A percentile compares a stretch with the other conserved stretches of the same genome.
These are phyloP conservation scores for Caenorhabditis becei DNA, from an alignment of 2,888 invertebrate species.

Conservation along the genomic window DNA sequence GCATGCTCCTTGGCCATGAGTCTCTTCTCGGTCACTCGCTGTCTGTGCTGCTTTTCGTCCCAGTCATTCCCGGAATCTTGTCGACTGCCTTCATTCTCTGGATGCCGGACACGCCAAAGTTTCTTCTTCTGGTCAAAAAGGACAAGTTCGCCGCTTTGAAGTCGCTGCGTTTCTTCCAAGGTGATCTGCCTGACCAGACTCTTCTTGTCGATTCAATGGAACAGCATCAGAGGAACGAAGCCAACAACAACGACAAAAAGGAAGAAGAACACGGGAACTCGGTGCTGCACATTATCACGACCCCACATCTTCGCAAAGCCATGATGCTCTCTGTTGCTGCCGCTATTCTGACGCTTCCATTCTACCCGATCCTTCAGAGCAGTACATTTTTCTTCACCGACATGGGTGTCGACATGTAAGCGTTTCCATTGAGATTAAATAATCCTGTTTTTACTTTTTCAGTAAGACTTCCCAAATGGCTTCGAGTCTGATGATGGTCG, in stretches of 20 bases:
- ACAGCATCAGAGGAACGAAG: conserved; percentile 49
- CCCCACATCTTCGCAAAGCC: conserved; percentile 73
- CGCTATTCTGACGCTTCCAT: conserved; percentile 74
- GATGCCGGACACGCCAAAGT: conserved; percentile 80
- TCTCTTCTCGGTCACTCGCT: conserved; percentile 75
- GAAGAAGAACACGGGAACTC: conserved; percentile 25
- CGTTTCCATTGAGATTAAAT: not conserved
- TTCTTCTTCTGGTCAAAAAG: conserved; percentile 65
- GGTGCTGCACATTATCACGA: conserved; percentile 65
- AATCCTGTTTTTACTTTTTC: conserved; percentile 15
- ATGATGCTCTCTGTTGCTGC: conserved; percentile 73
- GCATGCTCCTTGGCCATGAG: conserved; percentile 78
- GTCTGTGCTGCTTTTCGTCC: conserved; percentile 74
- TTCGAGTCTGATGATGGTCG: conserved; percentile 76
- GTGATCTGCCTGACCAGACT: conserved; percentile 53
- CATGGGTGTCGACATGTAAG: conserved; percentile 68
- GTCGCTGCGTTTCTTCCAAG: conserved; percentile 75
- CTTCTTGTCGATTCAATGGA: conserved; percentile 59
- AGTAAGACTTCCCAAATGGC: conserved; percentile 73
- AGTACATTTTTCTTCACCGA: conserved; percentile 75
- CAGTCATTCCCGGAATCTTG: conserved; percentile 75
- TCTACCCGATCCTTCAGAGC: conserved; percentile 78
- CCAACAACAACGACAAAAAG: conserved; percentile 14
- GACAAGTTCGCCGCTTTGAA: conserved; percentile 66
- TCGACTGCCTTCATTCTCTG: conserved; percentile 70